These are phyloP conservation scores for Centropus bengalensis DNA, from an alignment of 2,113 vertebrate genomes.

Conservation along the genomic window DNA sequence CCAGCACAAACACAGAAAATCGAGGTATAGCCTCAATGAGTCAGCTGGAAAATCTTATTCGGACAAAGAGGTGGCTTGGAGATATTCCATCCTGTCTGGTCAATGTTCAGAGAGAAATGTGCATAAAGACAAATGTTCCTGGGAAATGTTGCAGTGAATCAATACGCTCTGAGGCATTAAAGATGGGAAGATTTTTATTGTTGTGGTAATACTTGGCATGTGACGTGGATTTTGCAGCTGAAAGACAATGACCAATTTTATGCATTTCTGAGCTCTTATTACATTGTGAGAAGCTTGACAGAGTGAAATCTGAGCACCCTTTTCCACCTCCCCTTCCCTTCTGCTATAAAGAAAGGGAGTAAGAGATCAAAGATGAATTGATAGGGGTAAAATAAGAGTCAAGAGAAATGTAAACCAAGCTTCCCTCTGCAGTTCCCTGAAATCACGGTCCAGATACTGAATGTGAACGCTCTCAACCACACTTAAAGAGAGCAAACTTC, in stretches of 20 bases:
- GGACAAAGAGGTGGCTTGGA: constrained; percentile 20
- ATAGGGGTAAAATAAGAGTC: neutral
- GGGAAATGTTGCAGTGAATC: constrained; percentile 33
- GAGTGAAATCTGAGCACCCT: neutral
- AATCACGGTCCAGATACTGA: neutral
- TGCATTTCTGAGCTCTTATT: constrained; percentile 41
- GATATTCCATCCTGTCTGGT: constrained; percentile 20
- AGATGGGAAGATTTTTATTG: constrained; percentile 7
- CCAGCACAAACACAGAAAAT: neutral
- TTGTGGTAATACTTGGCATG: neutral
- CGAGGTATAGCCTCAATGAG: neutral
- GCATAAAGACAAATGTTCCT: constrained; percentile 6
- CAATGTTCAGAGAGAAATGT: neutral
- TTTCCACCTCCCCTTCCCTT: neutral
- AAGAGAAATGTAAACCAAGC: neutral
- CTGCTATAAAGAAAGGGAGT: neutral
- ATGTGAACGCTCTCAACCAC: neutral
- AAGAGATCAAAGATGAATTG: neutral
- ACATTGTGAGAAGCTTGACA: neutral
- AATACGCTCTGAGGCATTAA: neutral
- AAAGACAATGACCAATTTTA: constrained; percentile 1
- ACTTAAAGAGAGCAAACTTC: neutral
- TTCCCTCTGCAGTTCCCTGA: neutral
- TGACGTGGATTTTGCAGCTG: neutral
- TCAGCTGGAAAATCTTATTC: neutral